These are phyloP conservation scores for Melopsittacus undulatus DNA, from an alignment of 2,797 vertebrate species.

Conservation along the genomic window DNA sequence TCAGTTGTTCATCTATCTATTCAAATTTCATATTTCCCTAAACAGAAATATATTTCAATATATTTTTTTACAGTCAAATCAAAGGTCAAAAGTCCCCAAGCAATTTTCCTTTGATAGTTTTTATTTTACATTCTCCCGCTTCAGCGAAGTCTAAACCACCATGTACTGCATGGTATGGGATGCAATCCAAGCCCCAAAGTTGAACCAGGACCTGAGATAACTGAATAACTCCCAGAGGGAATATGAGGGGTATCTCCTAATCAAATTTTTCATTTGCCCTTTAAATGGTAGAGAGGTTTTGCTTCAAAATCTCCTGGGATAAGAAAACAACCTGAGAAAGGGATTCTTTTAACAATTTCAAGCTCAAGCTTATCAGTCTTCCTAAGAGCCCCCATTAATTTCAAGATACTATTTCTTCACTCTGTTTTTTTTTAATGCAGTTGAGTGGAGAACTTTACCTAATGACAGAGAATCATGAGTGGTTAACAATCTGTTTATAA, in stretches of 20 bases:
- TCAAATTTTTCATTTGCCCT: background rate
- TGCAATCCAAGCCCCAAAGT: background rate
- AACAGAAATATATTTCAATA: background rate
- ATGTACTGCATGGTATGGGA: rapidly evolving
- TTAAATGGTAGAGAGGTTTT: background rate
- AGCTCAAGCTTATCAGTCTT: background rate
- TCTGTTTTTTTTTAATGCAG: background rate
- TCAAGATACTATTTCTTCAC: background rate
- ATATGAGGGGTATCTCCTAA: background rate
- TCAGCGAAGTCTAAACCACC: background rate
- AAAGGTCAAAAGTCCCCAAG: background rate
- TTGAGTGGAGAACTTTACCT: background rate
- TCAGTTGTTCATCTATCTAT: background rate
- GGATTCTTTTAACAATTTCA: background rate
- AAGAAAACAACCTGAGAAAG: background rate
- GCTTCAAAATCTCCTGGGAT: background rate
- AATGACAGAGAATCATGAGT: background rate
- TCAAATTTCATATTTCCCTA: background rate
- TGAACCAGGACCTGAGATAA: background rate
- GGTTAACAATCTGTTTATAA: background rate
- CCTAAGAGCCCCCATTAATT: background rate
- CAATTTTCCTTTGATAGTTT: background rate
- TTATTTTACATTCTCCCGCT: background rate
- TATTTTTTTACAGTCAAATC: background rate
- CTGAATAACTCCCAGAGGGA: background rate